Percentiles rank a stretch among this genome's conserved stretches.
Conservation (phyloP, 2,888 invertebrate genomes). For the Drosophila nr. fundita region DNA sequence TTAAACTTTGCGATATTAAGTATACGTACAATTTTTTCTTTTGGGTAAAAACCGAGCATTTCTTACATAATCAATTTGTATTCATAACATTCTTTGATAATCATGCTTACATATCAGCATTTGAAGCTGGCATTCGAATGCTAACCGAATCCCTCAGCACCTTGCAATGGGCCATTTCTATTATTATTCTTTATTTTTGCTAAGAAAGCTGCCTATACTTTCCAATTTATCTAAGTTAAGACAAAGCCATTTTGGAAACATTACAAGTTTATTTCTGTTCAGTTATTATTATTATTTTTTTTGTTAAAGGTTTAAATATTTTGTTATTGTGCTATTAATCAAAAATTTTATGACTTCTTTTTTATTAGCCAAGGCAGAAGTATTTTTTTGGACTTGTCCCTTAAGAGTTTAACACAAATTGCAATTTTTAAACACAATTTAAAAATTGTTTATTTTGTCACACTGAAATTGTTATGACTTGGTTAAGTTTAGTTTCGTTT, state of each 20-base stretch:
- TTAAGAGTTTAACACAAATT: conserved; percentile 68
- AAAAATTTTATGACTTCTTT: conserved; percentile 78
- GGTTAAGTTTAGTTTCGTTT: conserved; percentile 39
- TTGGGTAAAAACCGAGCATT: conserved; percentile 45
- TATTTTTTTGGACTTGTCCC: conserved; percentile 55
- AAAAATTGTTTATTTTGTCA: conserved; percentile 77
- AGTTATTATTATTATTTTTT: conserved; percentile 12
- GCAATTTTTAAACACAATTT: conserved; percentile 75
- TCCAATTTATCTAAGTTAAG: conserved; percentile 29
- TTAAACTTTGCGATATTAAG: conserved; percentile 53
- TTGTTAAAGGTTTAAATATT: conserved; percentile 32
- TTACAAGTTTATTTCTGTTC: conserved; percentile 48
- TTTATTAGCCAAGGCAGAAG: conserved; percentile 67
- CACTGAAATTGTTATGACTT: conserved; percentile 58
- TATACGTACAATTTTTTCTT: conserved; percentile 49
- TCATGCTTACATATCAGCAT: conserved; percentile 81
- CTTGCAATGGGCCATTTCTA: conserved; percentile 46
- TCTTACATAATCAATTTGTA: conserved; percentile 26
- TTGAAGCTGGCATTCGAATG: conserved; percentile 69
- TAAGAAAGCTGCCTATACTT: conserved; percentile 53
- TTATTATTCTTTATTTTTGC: conserved; percentile 41
- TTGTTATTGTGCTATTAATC: conserved; percentile 77
- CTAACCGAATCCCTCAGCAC: conserved; percentile 39
- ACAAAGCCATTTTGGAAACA: conserved; percentile 33
- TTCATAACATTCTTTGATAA: conserved; percentile 68